These are phyloP conservation scores for Leucopsar rothschildi DNA, from an alignment of 2,113 vertebrate species.

Conservation along the genomic window DNA sequence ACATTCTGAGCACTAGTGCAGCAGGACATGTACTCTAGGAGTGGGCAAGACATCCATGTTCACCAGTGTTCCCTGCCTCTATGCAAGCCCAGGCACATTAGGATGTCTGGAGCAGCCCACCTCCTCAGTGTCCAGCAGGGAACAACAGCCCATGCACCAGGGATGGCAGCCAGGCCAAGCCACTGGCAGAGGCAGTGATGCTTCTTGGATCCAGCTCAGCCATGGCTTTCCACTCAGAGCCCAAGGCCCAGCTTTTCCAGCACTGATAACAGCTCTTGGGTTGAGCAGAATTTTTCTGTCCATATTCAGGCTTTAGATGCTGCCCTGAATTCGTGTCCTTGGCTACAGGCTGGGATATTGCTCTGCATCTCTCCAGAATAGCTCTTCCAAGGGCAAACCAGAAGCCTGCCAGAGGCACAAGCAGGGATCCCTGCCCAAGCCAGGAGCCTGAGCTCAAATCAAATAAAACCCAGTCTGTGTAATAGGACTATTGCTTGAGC, in stretches of 20 bases:
- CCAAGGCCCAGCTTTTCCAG: neutral
- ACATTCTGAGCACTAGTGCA: neutral
- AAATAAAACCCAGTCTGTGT: neutral
- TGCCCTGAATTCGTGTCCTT: accelerated
- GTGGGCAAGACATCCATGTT: neutral
- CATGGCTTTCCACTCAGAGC: neutral
- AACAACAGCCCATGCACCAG: neutral
- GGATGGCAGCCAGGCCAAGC: neutral
- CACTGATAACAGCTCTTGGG: neutral
- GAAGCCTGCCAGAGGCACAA: neutral
- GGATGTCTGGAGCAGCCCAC: neutral
- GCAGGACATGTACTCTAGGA: neutral
- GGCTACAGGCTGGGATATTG: neutral
- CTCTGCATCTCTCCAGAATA: neutral
- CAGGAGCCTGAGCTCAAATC: neutral
- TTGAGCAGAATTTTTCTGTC: neutral
- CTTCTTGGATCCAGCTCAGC: neutral
- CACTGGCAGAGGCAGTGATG: neutral
- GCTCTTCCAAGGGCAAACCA: neutral
- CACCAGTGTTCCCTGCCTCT: neutral
- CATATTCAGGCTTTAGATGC: neutral
- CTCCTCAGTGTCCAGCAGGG: neutral
- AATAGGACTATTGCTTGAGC: neutral
- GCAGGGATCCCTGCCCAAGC: neutral
- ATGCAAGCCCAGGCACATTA: neutral